A percentile compares a stretch with the other conserved stretches of the same genome.
These are phyloP conservation scores for Planiliza haematocheilus DNA, from an alignment of 2,113 vertebrate species.

Conservation along the genomic window DNA sequence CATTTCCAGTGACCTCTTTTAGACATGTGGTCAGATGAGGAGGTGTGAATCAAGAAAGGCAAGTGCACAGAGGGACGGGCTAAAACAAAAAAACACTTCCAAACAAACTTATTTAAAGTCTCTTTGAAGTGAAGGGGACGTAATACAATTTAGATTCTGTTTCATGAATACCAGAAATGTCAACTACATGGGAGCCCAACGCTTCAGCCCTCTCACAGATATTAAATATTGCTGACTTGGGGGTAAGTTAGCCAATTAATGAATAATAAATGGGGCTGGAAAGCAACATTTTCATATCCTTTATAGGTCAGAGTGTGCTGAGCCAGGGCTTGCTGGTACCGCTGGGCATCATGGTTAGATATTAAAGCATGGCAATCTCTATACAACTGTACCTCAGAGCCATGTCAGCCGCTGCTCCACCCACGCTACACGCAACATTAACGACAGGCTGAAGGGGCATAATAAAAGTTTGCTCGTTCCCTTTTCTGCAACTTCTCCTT, in stretches of 20 bases:
- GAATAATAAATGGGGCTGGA: constrained; percentile 80
- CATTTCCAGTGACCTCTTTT: constrained; percentile 51
- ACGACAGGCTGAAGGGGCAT: constrained; percentile 67
- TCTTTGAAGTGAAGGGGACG: constrained; percentile 67
- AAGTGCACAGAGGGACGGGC: constrained; percentile 15
- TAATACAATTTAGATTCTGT: constrained; percentile 66
- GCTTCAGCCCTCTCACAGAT: constrained; percentile 58
- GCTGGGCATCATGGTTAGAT: constrained; percentile 72
- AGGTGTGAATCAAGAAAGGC: constrained; percentile 18
- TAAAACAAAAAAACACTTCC: constrained; percentile 15
- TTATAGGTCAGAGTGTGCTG: constrained; percentile 76
- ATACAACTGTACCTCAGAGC: constrained; percentile 68
- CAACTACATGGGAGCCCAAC: constrained; percentile 52
- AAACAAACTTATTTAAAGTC: constrained; percentile 62
- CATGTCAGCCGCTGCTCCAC: constrained; percentile 65
- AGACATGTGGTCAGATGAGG: constrained; percentile 49
- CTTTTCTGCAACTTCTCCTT: constrained; percentile 60
- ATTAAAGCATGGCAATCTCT: constrained; percentile 67
- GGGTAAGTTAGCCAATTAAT: constrained; percentile 78
- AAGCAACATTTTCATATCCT: constrained; percentile 75
- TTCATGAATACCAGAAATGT: constrained; percentile 68
- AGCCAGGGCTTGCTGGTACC: constrained; percentile 60
- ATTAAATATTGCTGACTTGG: constrained; percentile 82
- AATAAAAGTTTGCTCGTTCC: constrained; percentile 62
- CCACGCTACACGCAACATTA: constrained; percentile 68